Base-by-base conservation (phyloP, 2,113 vertebrate species). In the Arvicanthis niloticus region DNA sequence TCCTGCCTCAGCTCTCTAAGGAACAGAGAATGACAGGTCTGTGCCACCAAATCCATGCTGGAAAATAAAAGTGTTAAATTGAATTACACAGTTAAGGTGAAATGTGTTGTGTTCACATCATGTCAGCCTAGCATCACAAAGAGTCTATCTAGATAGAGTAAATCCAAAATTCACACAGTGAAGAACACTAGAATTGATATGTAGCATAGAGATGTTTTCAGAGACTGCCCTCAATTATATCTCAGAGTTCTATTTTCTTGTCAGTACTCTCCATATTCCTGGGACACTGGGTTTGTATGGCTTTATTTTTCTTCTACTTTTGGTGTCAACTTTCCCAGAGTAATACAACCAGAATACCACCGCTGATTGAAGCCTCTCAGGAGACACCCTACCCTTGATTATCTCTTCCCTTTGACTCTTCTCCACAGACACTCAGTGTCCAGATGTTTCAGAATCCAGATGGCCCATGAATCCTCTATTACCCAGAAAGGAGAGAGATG, bases 401-500 rank as follows among this genome's bases (percentile, higher is more conserved):
- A 34, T 94, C 95, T 97, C 91, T 94, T 97, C 65, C 82, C 70
- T 96, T 88, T 53, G 73, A 94, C 94, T 95, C 96, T 95, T 70
- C 62, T 96, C 88, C 95, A 84, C 60, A 96, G 95, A 97, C 97
- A 97, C 95, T 96, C 89, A 67, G 88, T 94, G 96, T 97, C 96
- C 98, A 98, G 98, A 98, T 97, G 97, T 96, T 98, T 96, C 93
- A 96, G 94, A 95, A 98, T 97, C 97, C 97, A 98, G 97, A 98
- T 98, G 97, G 98, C 97, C 97, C 94, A 89, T 89, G 97, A 97
- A 98, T 98, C 95, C 96, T 98, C 96, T 96, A 73, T 98, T 94
- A 97, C 95, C 95, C 96, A 94, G 94, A 96, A 96, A 97, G 94
- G 89, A 94, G 78, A 91, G 96, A 97, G 98, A 97, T 97, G 80